phyloP scores from a whole-genome alignment of 2,888 invertebrate genomes.

The Ethmia dodecea region DNA sequence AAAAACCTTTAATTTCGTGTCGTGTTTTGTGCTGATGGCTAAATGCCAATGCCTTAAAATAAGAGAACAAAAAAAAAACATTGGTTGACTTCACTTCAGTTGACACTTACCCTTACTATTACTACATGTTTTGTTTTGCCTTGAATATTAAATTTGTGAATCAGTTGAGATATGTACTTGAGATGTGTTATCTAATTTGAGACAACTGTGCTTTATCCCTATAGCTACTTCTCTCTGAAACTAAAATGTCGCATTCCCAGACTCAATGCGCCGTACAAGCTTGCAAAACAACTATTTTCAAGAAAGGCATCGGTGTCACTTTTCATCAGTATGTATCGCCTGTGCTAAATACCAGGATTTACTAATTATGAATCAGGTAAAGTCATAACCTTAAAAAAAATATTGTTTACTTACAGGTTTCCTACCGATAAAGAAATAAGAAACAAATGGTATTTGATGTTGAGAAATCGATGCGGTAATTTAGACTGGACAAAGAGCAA shows the following conservation, averaged over 20 bases:
- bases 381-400: conserved; percentile 3
- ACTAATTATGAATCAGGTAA: conserved; percentile 1
- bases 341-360: not conserved
- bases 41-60: too few relatives aligned
- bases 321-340: conserved; percentile 51
- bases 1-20: too few relatives aligned
- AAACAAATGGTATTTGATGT: conserved; percentile 50
- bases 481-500: conserved; percentile 56
- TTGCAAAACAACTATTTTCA: conserved; percentile 49
- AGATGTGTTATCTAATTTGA: too few relatives aligned
- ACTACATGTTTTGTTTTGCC: too few relatives aligned
- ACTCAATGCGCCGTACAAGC: conserved; percentile 49
- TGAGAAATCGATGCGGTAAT: conserved; percentile 48
- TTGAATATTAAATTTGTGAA: too few relatives aligned
- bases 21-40: too few relatives aligned
- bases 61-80: too few relatives aligned
- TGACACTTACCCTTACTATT: too few relatives aligned
- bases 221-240: too few relatives aligned
- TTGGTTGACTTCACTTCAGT: too few relatives aligned
- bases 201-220: too few relatives aligned
- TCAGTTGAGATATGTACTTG: too few relatives aligned
- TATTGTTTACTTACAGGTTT: conserved; percentile 40
- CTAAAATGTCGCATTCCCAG: conserved; percentile 36
- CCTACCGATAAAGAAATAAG: conserved; percentile 48
- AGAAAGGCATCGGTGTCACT: conserved; percentile 45